Evolutionary conservation across 2,888 invertebrate species (phyloP), one percentile per base, ranked within the genome.

Genomic region (Macrosiphum euphorbiae): DNA sequence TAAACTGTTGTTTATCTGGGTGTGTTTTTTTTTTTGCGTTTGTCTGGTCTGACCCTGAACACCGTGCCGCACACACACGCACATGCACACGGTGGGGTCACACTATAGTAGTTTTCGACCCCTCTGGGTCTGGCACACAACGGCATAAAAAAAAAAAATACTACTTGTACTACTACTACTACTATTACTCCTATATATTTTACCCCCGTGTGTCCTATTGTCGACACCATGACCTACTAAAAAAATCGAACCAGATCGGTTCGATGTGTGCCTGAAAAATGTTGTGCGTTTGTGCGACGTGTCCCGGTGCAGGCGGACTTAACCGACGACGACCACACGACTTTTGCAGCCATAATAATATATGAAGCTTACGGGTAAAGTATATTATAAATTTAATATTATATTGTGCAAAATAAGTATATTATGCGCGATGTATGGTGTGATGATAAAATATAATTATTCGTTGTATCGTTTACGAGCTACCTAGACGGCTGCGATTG

Each of bases 211-310:
- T 90, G 90, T 94, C 41, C 94, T 90, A 61, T 94, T 94, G 94
- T 94, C 94, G 94, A 94, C 94, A 94, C 94, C 94, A 87, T 94
- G 94, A 94, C 94, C 94, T 94, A 94, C 86, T 94, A 84, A 93
- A 93, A 93, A 90, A 90, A 94, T 94, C 94, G 94, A 94, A 94
- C 94, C 94, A 94, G 94, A 94, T 90, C 85, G 90, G 61, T 90
- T 86, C 52, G 85, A 58, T 41, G 61, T 90, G 94, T 86, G 94
- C 67, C 94, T 86, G 94, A 94, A 94, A 94, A 90, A 55, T 90
- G 93, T 93, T 85, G 93, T 93, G 93, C 35, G 93, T 93, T 88
- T 47, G 78, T 93, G 78, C 16, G 52, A 28, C 90, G 78, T 50
- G 67, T 35, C 8, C 61, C 8, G 10, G n/a, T 35, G 41, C 20